Base-by-base conservation (phyloP, 2,888 invertebrate genomes). In the Cyclophora albipunctata region DNA sequence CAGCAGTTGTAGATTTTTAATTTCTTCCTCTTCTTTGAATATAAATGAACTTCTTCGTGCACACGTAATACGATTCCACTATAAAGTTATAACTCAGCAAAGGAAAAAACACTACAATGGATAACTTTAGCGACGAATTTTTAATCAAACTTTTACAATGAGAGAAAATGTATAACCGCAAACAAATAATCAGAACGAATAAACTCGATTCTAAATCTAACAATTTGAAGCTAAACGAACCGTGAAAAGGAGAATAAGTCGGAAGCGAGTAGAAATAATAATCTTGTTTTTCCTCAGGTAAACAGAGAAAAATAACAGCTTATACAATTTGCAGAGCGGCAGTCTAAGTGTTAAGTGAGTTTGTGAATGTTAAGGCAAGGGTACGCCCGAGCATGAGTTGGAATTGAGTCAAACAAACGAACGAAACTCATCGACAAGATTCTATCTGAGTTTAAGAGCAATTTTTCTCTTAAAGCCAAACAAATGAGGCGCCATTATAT, bases 401-500 rank as follows among this genome's bases (percentile, higher is more conserved):
- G 66, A 81, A 81, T 82, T 76, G 78, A 81, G 79, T 81, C 69
- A 75, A 78, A 81, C 78, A 77, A 81, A 84, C 7, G 20, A 42
- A 7, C 81, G 75, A 73, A 82, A 82, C 80, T 83, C 82, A 83
- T 84, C 71, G 81, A 82, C 85, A 81, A 75, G 81, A 84, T 83
- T 75, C 78, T 80, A 84, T 86, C 73, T 64, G 81, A 84, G 78
- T 85, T 85, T 81, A 81, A 83, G 84, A 84, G 76, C 78, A 84
- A 85, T 87, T 88, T 87, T 87, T 88, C 86, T 84, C 82, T 84
- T 82, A 88, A 83, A 88, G 82, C 88, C 79, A 88, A 85, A 88
- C 87, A 88, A 88, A 88, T 88, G 88, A 86, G 88, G 78, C 80
- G 79, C 86, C 85, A 87, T 88, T 88, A 88, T 85, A 88, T 84